Conservation (phyloP, 2,797 vertebrate species). For the Stomatorhinus walkeri region DNA sequence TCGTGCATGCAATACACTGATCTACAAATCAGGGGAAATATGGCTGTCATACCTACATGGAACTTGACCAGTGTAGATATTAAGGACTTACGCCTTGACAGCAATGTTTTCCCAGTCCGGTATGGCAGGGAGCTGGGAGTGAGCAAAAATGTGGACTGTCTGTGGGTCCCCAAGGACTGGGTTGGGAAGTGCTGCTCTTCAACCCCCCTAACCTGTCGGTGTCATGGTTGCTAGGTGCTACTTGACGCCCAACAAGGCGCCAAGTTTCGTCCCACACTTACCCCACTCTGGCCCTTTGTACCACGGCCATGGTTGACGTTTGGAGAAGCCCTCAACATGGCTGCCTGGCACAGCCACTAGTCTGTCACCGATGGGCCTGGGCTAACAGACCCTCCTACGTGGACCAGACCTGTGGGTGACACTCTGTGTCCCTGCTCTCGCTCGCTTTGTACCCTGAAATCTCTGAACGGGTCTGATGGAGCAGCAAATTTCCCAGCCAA, state of each 20-base stretch:
- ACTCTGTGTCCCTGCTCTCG: not conserved
- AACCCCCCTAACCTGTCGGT: not conserved
- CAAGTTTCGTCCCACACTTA: not conserved
- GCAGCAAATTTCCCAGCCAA: not conserved
- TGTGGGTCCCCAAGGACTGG: not conserved
- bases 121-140: not conserved
- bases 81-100: not conserved
- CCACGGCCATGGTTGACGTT: not conserved
- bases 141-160: not conserved
- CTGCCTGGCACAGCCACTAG: not conserved
- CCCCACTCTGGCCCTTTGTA: not conserved
- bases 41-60: not conserved
- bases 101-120: not conserved
- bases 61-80: not conserved
- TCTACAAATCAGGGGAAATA: not conserved
- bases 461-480: not conserved
- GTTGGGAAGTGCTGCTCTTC: not conserved
- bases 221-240: not conserved
- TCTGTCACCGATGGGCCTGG: not conserved
- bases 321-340: not conserved
- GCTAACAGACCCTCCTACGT: not conserved
- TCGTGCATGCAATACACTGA: not conserved
- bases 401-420: not conserved
- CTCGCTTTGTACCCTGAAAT: not conserved
- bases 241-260: not conserved